Percentiles rank a stretch among this genome's conserved stretches.
Conservation (phyloP, 2,888 invertebrate species). For the Tribolium freemani region DNA sequence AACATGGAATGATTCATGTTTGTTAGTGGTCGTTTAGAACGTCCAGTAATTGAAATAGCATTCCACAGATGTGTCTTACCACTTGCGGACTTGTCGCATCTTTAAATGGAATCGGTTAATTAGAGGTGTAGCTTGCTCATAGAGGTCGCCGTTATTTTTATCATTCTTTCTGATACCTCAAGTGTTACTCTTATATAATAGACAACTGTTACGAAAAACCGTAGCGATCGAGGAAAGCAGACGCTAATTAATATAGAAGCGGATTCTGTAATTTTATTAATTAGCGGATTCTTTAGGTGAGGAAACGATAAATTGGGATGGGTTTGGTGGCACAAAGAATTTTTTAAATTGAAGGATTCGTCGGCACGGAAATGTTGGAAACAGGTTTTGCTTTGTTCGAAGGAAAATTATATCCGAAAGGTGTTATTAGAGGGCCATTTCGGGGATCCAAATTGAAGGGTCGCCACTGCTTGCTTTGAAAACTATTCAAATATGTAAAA, state of each 20-base stretch:
- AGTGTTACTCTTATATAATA: slow-evolving; percentile 28
- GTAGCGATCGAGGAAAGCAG: slow-evolving; percentile 2
- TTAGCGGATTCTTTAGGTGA: slow-evolving; percentile 9
- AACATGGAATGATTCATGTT: slow-evolving; percentile 38
- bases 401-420: background rate
- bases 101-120: slow-evolving; percentile 48
- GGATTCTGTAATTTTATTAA: slow-evolving; percentile 25
- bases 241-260: slow-evolving; percentile 22
- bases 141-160: slow-evolving; percentile 43
- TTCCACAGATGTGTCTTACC: slow-evolving; percentile 49
- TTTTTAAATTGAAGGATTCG: background rate
- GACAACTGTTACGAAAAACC: slow-evolving; percentile 32
- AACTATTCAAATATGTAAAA: background rate
- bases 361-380: background rate
- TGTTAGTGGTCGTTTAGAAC: slow-evolving; percentile 36
- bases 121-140: slow-evolving; percentile 39
- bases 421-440: background rate
- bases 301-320: slow-evolving; percentile 16
- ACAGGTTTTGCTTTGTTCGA: background rate
- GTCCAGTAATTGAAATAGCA: slow-evolving; percentile 47
- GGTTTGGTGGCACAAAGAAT: background rate
- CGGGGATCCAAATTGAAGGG: background rate
- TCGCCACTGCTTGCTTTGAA: background rate
- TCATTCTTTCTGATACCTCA: slow-evolving; percentile 33
- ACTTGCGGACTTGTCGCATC: slow-evolving; percentile 47